Base-by-base conservation (phyloP, 2,113 vertebrate genomes). In the Hippolais icterina region DNA sequence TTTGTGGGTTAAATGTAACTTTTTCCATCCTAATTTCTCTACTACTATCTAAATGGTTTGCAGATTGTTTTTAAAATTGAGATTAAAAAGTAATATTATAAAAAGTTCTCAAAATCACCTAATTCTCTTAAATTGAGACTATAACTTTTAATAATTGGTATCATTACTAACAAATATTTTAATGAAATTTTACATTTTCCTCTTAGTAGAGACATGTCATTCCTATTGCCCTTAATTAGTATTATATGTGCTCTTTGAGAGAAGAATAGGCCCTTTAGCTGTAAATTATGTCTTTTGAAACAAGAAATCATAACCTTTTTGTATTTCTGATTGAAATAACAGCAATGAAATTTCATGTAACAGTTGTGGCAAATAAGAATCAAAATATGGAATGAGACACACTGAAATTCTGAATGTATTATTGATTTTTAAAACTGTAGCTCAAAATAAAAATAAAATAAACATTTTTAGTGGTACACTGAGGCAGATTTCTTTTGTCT, bases 181-280 rank as follows among this genome's bases (percentile, higher is more conserved):
- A 90, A 63, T 76, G 54, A 90, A 94, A 94, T 87, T 83, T 83
- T 94, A 41, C 10, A 16, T 96, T 90, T 91, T 82, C 16, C 27
- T 92, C 37, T 90, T 49, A 78, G 22, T 83, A 81, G 35, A 91
- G 39, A 37, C 25, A 74, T 88, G 93, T 92, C 94, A 91, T 83
- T 94, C 59, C 61, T 86, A 71, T 97, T 96, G 86, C 56, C 86
- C 88, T 93, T 97, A 95, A 97, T 96, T 97, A 95, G n/a, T 88
- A 42, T 78, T 96, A 70, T 57, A 89, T 57, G 59, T 87, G 90
- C 72, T 90, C 78, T 96, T 91, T 92, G 86, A 92, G 56, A 91
- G 83, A 86, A 90, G 85, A 93, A 83, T 87, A 91, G 22, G 47
- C 78, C 90, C 90, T 83, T 90, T 60, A 96, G 88, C 78, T 92